phyloP scores from a whole-genome alignment of 1,140 invertebrate genomes.

The Teleopsis dalmanni region DNA sequence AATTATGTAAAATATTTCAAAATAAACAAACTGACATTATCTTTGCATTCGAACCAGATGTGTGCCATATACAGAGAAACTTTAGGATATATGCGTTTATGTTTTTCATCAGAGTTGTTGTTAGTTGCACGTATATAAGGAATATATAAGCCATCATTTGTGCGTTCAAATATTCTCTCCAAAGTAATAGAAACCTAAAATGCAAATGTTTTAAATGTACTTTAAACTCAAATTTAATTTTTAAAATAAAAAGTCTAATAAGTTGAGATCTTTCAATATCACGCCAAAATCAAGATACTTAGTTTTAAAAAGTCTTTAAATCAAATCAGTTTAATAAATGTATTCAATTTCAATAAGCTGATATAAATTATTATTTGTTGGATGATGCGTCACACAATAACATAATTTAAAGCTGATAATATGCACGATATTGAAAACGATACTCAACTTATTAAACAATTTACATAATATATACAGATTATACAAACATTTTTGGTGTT shows the following conservation, averaged over 20 bases:
- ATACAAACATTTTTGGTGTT: constrained; percentile 26
- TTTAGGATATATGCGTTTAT: constrained; percentile 17
- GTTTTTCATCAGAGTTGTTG: not conserved
- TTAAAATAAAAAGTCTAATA: not conserved
- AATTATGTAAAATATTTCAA: constrained; percentile 5
- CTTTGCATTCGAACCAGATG: constrained; percentile 9
- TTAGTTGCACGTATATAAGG: constrained; percentile 18
- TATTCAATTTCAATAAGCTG: no score
- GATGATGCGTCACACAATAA: no score
- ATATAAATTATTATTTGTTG: no score
- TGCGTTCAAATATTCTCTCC: constrained; percentile 24
- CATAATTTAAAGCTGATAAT: no score
- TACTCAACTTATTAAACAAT: not conserved
- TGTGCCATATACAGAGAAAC: constrained; percentile 13
- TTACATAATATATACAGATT: not conserved
- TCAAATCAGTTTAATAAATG: no score
- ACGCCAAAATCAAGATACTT: no score
- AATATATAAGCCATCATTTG: constrained; percentile 16
- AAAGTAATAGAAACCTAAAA: constrained; percentile 23
- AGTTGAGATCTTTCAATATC: no score
- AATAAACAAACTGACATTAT: constrained; percentile 6
- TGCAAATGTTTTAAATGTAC: not conserved
- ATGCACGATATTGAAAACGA: no score
- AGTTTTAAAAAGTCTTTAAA: no score
- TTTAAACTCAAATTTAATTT: not conserved